Conservation (phyloP, 2,888 invertebrate species). For the Epinotia brunnichana region DNA sequence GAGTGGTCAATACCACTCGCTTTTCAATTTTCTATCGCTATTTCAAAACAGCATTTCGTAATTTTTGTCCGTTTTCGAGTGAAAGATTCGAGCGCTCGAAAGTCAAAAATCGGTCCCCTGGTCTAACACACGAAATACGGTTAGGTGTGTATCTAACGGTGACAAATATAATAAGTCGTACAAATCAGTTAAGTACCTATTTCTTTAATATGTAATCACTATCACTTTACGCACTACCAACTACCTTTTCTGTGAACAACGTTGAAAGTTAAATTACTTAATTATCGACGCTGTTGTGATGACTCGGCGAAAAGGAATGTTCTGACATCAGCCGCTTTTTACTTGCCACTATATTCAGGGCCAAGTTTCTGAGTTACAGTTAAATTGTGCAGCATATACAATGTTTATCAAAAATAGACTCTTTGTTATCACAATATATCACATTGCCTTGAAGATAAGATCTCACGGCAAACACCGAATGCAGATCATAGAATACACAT, state of each 20-base stretch:
- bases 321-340: slow-evolving; percentile 13
- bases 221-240: slow-evolving; percentile 4
- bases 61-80: no score
- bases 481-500: slow-evolving; percentile 33
- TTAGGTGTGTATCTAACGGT: no score
- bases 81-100: no score
- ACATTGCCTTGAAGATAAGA: slow-evolving; percentile 37
- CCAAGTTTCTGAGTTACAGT: not conserved
- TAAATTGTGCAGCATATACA: not conserved
- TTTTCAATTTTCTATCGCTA: no score
- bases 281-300: slow-evolving; percentile 19
- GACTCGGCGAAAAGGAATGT: slow-evolving; percentile 27
- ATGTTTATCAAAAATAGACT: slow-evolving; percentile 31
- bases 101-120: no score
- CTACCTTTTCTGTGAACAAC: not conserved
- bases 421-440: slow-evolving; percentile 26
- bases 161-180: no score
- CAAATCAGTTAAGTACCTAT: not conserved
- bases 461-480: slow-evolving; percentile 33
- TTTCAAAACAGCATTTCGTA: no score
- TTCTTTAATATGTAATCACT: not conserved
- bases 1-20: no score
- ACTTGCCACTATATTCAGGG: slow-evolving; percentile 11
- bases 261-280: slow-evolving; percentile 28
- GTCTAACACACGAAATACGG: not conserved